These are phyloP conservation scores for Eupsittula cactorum DNA, from an alignment of 2,113 vertebrate genomes.

Conservation along the genomic window DNA sequence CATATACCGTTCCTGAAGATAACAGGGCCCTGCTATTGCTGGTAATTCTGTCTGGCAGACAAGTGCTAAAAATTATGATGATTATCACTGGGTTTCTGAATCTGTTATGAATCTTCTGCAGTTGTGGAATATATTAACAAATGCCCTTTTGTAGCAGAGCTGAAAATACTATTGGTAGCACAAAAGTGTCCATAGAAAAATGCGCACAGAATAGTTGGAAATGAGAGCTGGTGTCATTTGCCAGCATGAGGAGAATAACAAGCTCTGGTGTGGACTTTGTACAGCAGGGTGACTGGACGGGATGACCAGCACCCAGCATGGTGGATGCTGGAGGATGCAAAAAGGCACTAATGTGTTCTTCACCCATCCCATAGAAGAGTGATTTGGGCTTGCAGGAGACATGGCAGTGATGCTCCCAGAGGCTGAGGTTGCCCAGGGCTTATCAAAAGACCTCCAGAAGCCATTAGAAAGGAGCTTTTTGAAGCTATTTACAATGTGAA, in stretches of 20 bases:
- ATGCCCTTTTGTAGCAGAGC: slow-evolving; percentile 10
- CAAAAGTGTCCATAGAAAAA: neutral
- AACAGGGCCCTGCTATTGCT: neutral
- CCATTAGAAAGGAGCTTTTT: neutral
- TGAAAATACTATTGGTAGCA: neutral
- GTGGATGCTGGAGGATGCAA: neutral
- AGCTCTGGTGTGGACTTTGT: neutral
- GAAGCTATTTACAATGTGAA: neutral
- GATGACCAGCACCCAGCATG: rapidly evolving
- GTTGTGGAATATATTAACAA: slow-evolving; percentile 15
- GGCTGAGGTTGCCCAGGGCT: neutral
- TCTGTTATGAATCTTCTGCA: slow-evolving; percentile 32
- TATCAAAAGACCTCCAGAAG: neutral
- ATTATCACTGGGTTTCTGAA: slow-evolving; percentile 36
- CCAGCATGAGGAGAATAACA: neutral
- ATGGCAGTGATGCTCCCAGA: rapidly evolving
- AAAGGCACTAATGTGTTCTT: neutral
- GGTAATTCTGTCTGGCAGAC: slow-evolving; percentile 39
- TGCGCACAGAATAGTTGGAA: neutral
- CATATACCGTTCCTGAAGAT: neutral
- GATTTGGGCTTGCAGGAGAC: neutral
- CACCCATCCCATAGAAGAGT: neutral
- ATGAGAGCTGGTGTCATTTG: neutral
- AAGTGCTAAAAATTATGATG: slow-evolving; percentile 47
- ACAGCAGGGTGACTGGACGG: neutral